Conservation (phyloP, 1,140 invertebrate genomes). For the Elymnias hypermnestra region DNA sequence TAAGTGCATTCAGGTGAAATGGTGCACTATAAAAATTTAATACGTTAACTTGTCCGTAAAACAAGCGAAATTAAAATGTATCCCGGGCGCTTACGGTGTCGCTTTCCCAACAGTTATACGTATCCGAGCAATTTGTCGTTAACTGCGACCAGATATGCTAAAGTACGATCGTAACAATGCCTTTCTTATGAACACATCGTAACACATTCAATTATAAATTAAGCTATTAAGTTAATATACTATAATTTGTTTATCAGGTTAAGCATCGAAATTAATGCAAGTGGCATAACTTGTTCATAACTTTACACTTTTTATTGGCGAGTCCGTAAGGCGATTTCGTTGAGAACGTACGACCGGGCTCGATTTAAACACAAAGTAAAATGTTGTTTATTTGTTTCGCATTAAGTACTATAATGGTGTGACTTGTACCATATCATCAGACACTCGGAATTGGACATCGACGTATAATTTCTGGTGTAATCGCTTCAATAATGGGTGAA, state of each 20-base stretch:
- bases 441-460: constrained; percentile 50
- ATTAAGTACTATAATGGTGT: constrained; percentile 26
- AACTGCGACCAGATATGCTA: constrained; percentile 47
- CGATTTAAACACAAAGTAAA: constrained; percentile 24
- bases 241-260: constrained; percentile 75
- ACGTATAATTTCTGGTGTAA: constrained; percentile 74
- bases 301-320: constrained; percentile 73
- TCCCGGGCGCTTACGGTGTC: constrained; percentile 30
- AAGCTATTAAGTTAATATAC: constrained; percentile 74
- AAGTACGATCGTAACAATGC: constrained; percentile 60
- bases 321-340: constrained; percentile 67
- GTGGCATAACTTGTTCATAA: constrained; percentile 72
- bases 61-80: constrained; percentile 30
- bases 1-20: constrained; percentile 11
- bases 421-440: constrained; percentile 25
- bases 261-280: constrained; percentile 75
- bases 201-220: constrained; percentile 73
- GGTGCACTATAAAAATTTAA: constrained; percentile 38
- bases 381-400: constrained; percentile 18
- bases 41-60: constrained; percentile 31
- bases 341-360: constrained; percentile 48
- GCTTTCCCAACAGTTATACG: constrained; percentile 25
- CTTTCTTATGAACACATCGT: constrained; percentile 57
- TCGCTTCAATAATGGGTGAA: constrained; percentile 72
- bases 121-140: constrained; percentile 54